Conservation (phyloP, 53 echinoderm and acorn worm species). For the Zoroaster sp. region DNA sequence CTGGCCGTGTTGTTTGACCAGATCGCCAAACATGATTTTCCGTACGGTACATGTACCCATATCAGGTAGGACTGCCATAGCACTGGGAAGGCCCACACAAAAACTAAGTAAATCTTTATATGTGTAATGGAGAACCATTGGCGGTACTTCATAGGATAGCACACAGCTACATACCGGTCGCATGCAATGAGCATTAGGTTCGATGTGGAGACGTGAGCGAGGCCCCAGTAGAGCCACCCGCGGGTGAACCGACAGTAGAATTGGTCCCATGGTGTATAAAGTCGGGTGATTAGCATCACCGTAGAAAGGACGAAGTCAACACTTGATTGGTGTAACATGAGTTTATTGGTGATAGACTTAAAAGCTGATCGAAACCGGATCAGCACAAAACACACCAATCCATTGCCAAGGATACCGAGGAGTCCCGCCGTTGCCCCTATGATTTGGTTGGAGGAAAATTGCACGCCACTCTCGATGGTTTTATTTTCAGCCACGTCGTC, state of each 20-base stretch:
- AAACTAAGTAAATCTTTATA: background rate
- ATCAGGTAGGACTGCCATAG: constrained; percentile 3
- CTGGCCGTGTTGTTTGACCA: background rate
- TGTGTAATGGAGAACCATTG: constrained; percentile 5
- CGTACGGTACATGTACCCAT: background rate
- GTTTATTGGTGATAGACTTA: constrained; percentile 1
- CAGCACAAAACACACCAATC: constrained; percentile 14
- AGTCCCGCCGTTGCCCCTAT: constrained; percentile 18
- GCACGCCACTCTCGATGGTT: background rate
- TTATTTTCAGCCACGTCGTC: background rate
- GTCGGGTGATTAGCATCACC: constrained; percentile 18
- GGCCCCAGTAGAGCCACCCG: constrained; percentile 28
- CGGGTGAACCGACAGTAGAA: constrained; percentile 17
- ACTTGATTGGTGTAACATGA: constrained; percentile 9
- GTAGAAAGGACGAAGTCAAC: constrained; percentile 10
- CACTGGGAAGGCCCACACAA: constrained; percentile 3
- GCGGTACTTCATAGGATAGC: constrained; percentile 5
- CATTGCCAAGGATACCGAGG: background rate
- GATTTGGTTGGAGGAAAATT: background rate
- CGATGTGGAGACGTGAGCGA: constrained; percentile 1
- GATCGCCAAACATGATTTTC: background rate
- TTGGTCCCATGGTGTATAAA: constrained; percentile 22
- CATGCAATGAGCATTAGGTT: constrained; percentile 21
- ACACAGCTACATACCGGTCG: constrained; percentile 28
- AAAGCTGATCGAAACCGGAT: background rate